Evolutionary conservation across 2,888 invertebrate species (phyloP), one percentile per base, ranked within the genome.

Genomic region (Callyntrura guangdongensis): DNA sequence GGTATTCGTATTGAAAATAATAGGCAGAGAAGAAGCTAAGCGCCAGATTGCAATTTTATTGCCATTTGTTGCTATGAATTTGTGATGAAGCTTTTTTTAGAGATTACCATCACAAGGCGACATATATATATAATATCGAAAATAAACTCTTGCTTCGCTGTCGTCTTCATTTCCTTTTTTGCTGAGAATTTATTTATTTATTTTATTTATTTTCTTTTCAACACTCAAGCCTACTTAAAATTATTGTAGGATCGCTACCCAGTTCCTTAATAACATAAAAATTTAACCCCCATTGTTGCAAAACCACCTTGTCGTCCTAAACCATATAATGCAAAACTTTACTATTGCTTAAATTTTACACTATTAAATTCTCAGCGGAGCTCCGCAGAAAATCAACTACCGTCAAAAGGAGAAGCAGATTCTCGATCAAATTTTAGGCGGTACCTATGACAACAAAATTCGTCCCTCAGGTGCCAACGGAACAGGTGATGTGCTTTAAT

Each of bases 371-470:
- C 89, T 17, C 86, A 93, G 93, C 88, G 93, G 92, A 87, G 91
- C 92, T 12, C 86, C 72, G 95, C 96, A 96, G 95, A 97, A 97
- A 96, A 97, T 97, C 95, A 98, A 98, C 96, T 98, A 98, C 96
- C 96, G 98, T 94, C 98, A 98, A 96, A 98, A 97, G 95, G 98
- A 98, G 96, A 98, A 98, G 95, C 97, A 98, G 96, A 98, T 98
- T 94, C 96, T 98, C 95, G 98, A 98, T 95, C 97, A 97, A 96
- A 98, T 98, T 95, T 96, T 98, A 95, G 98, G 98, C 93, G 91
- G 84, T 59, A 96, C 97, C 94, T 98, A 98, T 96, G 98, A 98
- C 96, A 98, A 98, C 93, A 96, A 98, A 95, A 98, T 98, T 95
- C 96, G 98, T 95, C 98, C 98, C 86, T 98, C 98, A 87, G 98